These are phyloP conservation scores for Xenopus laevis DNA, from an alignment of 2,113 vertebrate species.

Conservation along the genomic window DNA sequence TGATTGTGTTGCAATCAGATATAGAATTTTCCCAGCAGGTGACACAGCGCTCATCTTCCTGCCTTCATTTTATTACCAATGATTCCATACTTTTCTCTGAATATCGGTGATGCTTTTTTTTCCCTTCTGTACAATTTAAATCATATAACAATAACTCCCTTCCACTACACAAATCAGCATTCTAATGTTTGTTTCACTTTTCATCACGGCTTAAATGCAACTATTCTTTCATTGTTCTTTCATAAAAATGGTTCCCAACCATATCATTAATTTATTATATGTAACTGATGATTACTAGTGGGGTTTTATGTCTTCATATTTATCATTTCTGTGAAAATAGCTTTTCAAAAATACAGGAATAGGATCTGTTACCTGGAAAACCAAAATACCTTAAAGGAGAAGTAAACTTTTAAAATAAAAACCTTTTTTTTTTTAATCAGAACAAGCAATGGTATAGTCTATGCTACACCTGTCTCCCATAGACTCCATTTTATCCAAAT, in stretches of 20 bases:
- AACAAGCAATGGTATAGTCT: too few relatives aligned
- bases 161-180: not conserved
- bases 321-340: too few relatives aligned
- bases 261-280: not conserved
- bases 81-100: conserved; percentile 36
- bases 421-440: too few relatives aligned
- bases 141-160: not conserved
- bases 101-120: conserved; percentile 25
- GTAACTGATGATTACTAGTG: too few relatives aligned
- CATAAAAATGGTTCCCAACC: not conserved
- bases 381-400: too few relatives aligned
- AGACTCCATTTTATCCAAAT: too few relatives aligned
- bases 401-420: too few relatives aligned
- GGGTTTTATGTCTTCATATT: too few relatives aligned
- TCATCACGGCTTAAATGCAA: not conserved
- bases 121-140: conserved; percentile 27
- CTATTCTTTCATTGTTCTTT: not conserved
- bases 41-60: conserved; percentile 26
- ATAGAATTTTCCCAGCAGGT: conserved; percentile 43
- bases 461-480: too few relatives aligned
- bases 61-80: conserved; percentile 10
- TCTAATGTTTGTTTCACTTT: not conserved
- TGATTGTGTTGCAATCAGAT: conserved; percentile 41
- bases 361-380: too few relatives aligned
- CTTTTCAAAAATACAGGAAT: too few relatives aligned